phyloP scores from a whole-genome alignment of 2,113 vertebrate genomes.

The Spea multiplicata region DNA sequence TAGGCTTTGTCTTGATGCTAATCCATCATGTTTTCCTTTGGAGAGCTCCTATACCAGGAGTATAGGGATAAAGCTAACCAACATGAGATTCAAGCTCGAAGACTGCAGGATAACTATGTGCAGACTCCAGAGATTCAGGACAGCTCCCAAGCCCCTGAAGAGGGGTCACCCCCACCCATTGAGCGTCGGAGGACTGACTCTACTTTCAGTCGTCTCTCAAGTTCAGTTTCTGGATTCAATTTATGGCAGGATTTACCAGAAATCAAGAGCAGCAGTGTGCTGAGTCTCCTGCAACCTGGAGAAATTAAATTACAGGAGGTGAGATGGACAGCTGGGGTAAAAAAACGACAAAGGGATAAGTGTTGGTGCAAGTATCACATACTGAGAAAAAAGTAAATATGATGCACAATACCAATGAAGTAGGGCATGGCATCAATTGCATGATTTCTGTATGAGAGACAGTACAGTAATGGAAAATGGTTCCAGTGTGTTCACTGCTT shows the following conservation, averaged over 20 bases:
- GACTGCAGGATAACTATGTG: slow-evolving; percentile 72
- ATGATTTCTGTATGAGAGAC: too few species aligned
- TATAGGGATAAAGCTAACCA: slow-evolving; percentile 90
- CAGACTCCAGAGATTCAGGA: slow-evolving; percentile 58
- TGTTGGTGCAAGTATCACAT: too few species aligned
- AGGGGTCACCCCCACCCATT: slow-evolving; percentile 57
- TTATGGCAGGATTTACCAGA: slow-evolving; percentile 92
- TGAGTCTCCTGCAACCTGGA: slow-evolving; percentile 74
- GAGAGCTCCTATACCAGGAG: slow-evolving; percentile 93
- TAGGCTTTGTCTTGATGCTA: not conserved
- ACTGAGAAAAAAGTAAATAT: too few species aligned
- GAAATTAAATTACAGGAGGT: slow-evolving; percentile 94
- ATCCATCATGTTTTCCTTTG: slow-evolving; percentile 44
- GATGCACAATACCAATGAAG: too few species aligned
- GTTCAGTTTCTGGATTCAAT: slow-evolving; percentile 75
- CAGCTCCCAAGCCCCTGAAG: slow-evolving; percentile 55
- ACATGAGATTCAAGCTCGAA: slow-evolving; percentile 87
- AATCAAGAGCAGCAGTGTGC: slow-evolving; percentile 80
- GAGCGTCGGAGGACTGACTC: slow-evolving; percentile 60
- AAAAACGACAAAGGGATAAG: not conserved
- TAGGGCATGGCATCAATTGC: too few species aligned
- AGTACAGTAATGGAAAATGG: too few species aligned
- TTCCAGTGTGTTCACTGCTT: not conserved
- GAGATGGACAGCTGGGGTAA: slow-evolving; percentile 32
- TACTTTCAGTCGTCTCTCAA: slow-evolving; percentile 71